These are phyloP conservation scores for Bombyx huttoni DNA, from an alignment of 2,888 invertebrate genomes.

Conservation along the genomic window DNA sequence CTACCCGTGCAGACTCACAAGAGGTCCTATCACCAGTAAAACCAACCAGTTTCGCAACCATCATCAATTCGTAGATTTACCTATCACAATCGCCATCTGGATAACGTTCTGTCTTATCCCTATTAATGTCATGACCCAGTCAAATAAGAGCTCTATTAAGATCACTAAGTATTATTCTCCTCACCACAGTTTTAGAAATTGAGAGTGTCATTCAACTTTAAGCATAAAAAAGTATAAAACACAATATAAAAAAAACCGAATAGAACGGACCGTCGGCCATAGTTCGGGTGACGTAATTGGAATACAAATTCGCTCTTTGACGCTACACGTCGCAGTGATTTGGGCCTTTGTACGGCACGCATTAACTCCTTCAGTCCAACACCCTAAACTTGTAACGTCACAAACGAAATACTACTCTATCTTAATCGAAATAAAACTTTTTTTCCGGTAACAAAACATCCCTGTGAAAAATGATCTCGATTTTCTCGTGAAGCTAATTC, in stretches of 20 bases:
- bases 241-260: not conserved
- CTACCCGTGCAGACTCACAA: too few relatives aligned
- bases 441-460: constrained; percentile 4
- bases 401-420: constrained; percentile 27
- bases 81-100: too few relatives aligned
- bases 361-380: constrained; percentile 66
- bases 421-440: constrained; percentile 13
- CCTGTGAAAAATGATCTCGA: not conserved
- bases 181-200: too few relatives aligned
- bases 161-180: too few relatives aligned
- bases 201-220: too few relatives aligned
- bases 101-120: too few relatives aligned
- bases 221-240: not conserved
- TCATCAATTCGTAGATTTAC: too few relatives aligned
- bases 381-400: constrained; percentile 28
- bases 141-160: too few relatives aligned
- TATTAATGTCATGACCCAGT: too few relatives aligned
- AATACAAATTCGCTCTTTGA: constrained; percentile 70
- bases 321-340: constrained; percentile 62
- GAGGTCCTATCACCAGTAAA: too few relatives aligned
- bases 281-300: constrained; percentile 57
- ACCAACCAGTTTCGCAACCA: too few relatives aligned
- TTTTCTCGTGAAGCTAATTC: not conserved
- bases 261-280: constrained; percentile 23
- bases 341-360: constrained; percentile 70